Evolutionary conservation across 1,140 invertebrate species (phyloP), one percentile per base, ranked within the genome.

Genomic region (Drosophila quadrilineata): DNA sequence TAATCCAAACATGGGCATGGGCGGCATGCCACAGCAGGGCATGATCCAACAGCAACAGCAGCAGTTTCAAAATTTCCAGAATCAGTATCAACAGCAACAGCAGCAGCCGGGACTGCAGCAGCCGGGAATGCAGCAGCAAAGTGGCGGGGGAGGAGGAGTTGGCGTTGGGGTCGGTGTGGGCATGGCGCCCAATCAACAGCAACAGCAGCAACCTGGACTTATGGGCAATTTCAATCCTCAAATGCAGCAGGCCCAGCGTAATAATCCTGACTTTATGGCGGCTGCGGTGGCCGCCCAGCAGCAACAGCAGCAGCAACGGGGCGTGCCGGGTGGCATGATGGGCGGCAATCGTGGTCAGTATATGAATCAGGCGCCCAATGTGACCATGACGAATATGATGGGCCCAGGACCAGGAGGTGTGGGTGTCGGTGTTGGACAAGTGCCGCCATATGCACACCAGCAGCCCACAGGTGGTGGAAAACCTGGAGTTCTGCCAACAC

Each of bases 381-480:
- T 91, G 9, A 90, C 92, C 0, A 91, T 91, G 65, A 90, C 91
- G 26, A 92, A 91, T 49, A 89, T 92, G 66, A 91, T 92, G 77
- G 89, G 91, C 3, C 87, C 87, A 1, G 88, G 87, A 16, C 72
- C 90, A 76, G 79, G 75, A 0, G 75, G 75, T 3, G 74, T 75
- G 0, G 66, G 66, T 6, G 69, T 70, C 1, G 63, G 68, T 6
- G 74, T 72, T 19, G 75, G 76, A 5, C 91, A 92, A 41, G 75
- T 92, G 24, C 88, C 89, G 3, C 91, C 91, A 0, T 92, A 92
- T 70, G 86, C 56, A 24, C 62, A 87, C 0, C 88, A 88, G 52
- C 88, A 88, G 40, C 45, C 73, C 5, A 60, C 75, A 3, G 80
- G 87, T 36, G 84, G 87, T 17, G 89, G 88, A 24, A 89, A 89